phyloP scores from a whole-genome alignment of 2,888 invertebrate genomes.

The Schrankia costaestrigalis region DNA sequence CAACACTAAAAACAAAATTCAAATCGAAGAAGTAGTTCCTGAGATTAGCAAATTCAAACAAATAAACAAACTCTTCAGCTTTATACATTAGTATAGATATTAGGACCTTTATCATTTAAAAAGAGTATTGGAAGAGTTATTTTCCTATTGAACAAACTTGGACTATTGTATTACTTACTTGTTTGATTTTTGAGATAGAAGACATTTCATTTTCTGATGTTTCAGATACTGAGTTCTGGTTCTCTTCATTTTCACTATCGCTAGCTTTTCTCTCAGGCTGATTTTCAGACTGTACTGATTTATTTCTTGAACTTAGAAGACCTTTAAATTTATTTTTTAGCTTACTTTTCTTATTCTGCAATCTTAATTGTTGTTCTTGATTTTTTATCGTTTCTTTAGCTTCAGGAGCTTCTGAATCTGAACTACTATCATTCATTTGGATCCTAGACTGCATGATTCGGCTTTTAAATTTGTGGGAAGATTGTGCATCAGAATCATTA shows the following conservation, averaged over 20 bases:
- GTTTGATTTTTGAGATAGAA: constrained; percentile 52
- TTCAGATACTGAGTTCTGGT: constrained; percentile 20
- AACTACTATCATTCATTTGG: constrained; percentile 13
- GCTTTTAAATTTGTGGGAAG: too few relatives aligned
- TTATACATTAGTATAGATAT: too few relatives aligned
- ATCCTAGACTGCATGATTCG: constrained; percentile 26
- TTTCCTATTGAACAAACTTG: too few relatives aligned
- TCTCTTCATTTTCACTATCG: constrained; percentile 12
- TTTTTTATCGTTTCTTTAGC: constrained; percentile 28
- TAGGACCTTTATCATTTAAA: too few relatives aligned
- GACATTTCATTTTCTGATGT: constrained; percentile 36
- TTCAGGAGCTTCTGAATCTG: constrained; percentile 25
- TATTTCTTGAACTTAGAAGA: constrained; percentile 41
- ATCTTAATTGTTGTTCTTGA: constrained; percentile 45
- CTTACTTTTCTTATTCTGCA: constrained; percentile 54
- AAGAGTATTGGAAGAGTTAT: too few relatives aligned
- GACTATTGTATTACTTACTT: constrained; percentile 45
- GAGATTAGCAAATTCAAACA: too few relatives aligned
- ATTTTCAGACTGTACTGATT: constrained; percentile 12
- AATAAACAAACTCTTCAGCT: too few relatives aligned
- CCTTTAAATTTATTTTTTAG: constrained; percentile 60
- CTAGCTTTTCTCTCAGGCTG: constrained; percentile 11
- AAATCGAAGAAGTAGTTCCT: too few relatives aligned
- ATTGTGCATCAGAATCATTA: constrained; percentile 13
- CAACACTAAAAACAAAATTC: too few relatives aligned